Evolutionary conservation across 2,888 invertebrate genomes (phyloP).

Genomic region (Habrosyne pyritoides): DNA sequence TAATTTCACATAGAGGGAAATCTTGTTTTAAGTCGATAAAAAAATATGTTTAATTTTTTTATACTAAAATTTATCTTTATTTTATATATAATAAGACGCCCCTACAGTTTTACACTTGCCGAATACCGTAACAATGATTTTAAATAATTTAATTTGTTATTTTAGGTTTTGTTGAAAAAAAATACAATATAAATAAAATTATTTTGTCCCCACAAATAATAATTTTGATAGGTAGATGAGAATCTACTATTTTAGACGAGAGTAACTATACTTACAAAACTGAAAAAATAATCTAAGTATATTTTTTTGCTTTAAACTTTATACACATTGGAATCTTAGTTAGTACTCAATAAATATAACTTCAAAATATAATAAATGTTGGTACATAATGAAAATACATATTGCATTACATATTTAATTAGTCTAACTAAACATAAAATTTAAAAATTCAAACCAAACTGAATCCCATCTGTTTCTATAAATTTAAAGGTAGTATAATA

Average conservation of each 20-base stretch:
- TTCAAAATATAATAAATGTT: not conserved
- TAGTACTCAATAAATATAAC: not conserved
- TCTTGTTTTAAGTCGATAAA: slow-evolving; percentile 25
- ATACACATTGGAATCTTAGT: not conserved
- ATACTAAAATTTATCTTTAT: slow-evolving; percentile 38
- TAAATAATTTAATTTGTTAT: not conserved
- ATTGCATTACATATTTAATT: not conserved
- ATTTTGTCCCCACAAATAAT: not conserved
- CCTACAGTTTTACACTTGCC: not conserved
- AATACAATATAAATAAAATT: not conserved
- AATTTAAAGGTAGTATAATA: not conserved
- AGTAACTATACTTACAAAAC: too few relatives aligned
- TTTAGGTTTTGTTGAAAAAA: not conserved
- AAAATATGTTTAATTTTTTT: slow-evolving; percentile 39
- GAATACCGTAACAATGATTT: not conserved
- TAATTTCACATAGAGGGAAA: not conserved
- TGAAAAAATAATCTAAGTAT: not conserved
- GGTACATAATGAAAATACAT: not conserved
- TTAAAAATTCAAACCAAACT: not conserved
- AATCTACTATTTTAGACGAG: too few relatives aligned
- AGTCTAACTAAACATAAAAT: not conserved
- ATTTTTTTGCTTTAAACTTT: not conserved
- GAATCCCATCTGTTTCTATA: not conserved
- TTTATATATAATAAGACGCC: slow-evolving; percentile 6
- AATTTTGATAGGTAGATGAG: too few relatives aligned